Percentiles rank a stretch among this genome's conserved stretches.
These are phyloP conservation scores for Aphelinus certus DNA, from an alignment of 1,140 invertebrate genomes.

Conservation along the genomic window DNA sequence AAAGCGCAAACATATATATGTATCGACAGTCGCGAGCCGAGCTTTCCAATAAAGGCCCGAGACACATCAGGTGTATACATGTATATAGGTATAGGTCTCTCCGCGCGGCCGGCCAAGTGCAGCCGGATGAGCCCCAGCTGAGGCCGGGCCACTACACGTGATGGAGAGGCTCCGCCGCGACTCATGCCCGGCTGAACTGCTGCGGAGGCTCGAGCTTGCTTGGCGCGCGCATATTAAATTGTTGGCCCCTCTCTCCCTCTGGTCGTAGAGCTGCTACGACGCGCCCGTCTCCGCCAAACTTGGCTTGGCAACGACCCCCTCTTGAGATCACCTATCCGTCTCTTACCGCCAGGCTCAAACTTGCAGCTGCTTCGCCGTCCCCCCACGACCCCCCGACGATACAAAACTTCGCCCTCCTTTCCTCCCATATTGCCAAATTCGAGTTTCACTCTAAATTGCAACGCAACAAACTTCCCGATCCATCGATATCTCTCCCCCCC, in stretches of 20 bases:
- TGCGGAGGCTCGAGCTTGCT: not conserved
- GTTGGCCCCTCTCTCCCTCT: slow-evolving; percentile 48
- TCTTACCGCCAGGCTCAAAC: too few species aligned
- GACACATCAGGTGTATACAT: not conserved
- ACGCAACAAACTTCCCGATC: too few species aligned
- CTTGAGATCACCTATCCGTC: too few species aligned
- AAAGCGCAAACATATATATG: not conserved
- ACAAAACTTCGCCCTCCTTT: too few species aligned
- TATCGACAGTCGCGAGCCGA: slow-evolving; percentile 34
- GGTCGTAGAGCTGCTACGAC: not conserved
- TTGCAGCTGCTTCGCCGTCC: too few species aligned
- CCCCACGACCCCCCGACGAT: too few species aligned
- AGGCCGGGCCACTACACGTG: not conserved
- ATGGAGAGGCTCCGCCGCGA: slow-evolving; percentile 30
- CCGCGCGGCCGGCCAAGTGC: too few species aligned
- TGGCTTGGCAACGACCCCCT: too few species aligned
- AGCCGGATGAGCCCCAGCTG: slow-evolving; percentile 15
- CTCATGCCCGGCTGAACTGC: not conserved
- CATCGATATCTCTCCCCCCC: too few species aligned
- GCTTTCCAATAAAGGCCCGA: slow-evolving; percentile 52
- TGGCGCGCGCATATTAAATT: slow-evolving; percentile 55
- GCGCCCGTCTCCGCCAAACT: too few species aligned
- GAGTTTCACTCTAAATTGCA: too few species aligned
- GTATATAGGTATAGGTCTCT: not conserved
- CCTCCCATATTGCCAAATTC: too few species aligned